A percentile compares a stretch with the other conserved stretches of the same genome.
Conservation (phyloP, 2,888 invertebrate genomes). For the Tipula unca region DNA sequence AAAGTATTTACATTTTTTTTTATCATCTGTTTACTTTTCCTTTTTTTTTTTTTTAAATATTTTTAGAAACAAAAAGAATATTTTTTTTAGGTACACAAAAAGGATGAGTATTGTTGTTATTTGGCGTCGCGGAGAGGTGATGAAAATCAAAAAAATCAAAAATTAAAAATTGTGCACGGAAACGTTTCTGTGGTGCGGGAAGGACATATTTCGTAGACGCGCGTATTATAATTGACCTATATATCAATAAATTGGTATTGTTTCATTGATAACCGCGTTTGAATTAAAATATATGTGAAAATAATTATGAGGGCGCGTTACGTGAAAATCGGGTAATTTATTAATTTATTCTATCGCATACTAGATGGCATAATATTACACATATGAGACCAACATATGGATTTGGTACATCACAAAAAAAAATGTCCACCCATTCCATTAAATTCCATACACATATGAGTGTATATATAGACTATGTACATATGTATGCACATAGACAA, state of each 20-base stretch:
- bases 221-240: not conserved
- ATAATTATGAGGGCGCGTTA: not conserved
- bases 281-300: not conserved
- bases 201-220: not conserved
- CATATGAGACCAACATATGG: not conserved
- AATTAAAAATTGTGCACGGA: not conserved
- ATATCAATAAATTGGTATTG: not conserved
- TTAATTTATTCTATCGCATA: not conserved
- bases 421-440: not conserved
- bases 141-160: not conserved
- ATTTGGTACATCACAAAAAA: not conserved
- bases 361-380: not conserved
- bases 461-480: too few relatives aligned
- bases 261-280: not conserved
- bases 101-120: constrained; percentile 1
- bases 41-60: not conserved
- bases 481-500: not conserved
- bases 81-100: not conserved
- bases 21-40: constrained; percentile 4
- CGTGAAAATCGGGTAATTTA: not conserved
- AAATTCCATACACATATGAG: not conserved
- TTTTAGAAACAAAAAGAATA: not conserved
- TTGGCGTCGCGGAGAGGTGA: not conserved
- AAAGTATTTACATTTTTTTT: constrained; percentile 9
- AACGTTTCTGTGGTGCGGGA: not conserved